Percentiles rank a stretch among this genome's conserved stretches.
Evolutionary conservation across 2,888 invertebrate genomes (phyloP).

Genomic region (Pediacus dermestoides): DNA sequence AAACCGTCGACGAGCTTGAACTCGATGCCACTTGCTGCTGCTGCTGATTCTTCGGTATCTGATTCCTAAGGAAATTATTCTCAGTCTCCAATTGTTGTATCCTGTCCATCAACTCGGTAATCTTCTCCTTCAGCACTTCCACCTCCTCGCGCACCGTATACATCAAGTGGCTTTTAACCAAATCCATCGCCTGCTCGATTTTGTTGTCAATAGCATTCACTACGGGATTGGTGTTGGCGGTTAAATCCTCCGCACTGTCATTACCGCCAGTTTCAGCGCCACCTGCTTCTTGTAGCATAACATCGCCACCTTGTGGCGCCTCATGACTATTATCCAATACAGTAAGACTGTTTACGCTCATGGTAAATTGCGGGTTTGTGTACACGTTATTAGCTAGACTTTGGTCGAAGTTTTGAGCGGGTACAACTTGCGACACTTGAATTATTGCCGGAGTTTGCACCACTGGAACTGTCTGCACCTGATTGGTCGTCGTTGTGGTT

Average conservation of each 20-base stretch:
- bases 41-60: constrained; percentile 42
- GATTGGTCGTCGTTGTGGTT: constrained; percentile 7
- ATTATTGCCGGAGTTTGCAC: constrained; percentile 15
- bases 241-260: constrained; percentile 31
- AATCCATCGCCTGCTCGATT: constrained; percentile 77
- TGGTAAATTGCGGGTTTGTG: constrained; percentile 46
- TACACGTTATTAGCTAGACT: constrained; percentile 41
- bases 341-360: constrained; percentile 43
- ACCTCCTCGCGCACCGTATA: constrained; percentile 76
- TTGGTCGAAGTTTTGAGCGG: constrained; percentile 30
- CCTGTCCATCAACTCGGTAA: constrained; percentile 67
- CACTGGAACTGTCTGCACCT: constrained; percentile 18
- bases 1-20: too few relatives aligned
- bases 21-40: too few relatives aligned
- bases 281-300: constrained; percentile 5
- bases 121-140: constrained; percentile 70
- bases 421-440: constrained; percentile 18
- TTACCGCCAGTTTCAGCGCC: constrained; percentile 20
- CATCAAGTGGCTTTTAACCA: constrained; percentile 76
- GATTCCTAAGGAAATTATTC: constrained; percentile 60
- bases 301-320: constrained; percentile 15
- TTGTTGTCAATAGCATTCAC: constrained; percentile 74
- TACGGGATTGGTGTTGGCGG: constrained; percentile 44
- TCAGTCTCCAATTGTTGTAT: constrained; percentile 68
- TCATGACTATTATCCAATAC: constrained; percentile 28